Evolutionary conservation across 2,888 invertebrate genomes (phyloP).

Genomic region (Harpagoxenus sublaevis): DNA sequence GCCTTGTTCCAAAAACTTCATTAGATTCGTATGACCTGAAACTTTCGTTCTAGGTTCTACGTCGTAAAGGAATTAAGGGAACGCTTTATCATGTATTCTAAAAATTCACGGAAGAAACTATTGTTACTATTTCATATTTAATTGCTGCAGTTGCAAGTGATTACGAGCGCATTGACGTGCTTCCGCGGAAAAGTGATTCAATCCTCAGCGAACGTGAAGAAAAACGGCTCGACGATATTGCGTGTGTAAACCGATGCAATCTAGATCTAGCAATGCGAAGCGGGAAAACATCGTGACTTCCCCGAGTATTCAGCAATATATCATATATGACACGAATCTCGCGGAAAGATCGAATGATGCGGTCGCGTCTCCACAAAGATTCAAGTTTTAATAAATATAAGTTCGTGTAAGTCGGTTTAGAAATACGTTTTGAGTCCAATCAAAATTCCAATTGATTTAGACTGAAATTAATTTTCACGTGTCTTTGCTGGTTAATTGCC

Average conservation of each 20-base stretch:
- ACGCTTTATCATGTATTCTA: not conserved
- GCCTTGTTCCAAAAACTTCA: not conserved
- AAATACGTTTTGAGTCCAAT: not conserved
- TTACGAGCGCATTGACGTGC: not conserved
- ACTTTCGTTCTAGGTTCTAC: too few species aligned
- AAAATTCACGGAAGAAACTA: not conserved
- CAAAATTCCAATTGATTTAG: not conserved
- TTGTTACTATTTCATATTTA: not conserved
- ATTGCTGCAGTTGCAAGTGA: not conserved
- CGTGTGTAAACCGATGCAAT: not conserved
- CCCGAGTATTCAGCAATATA: not conserved
- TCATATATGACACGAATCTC: not conserved
- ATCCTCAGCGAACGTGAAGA: not conserved
- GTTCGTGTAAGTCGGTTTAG: not conserved
- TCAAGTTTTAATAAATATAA: not conserved
- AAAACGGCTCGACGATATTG: not conserved
- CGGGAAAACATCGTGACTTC: constrained; percentile 17
- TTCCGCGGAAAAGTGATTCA: constrained; percentile 32
- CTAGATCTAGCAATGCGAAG: not conserved
- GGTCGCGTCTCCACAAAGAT: not conserved
- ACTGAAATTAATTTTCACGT: constrained; percentile 12
- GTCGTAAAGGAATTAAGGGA: not conserved
- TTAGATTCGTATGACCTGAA: not conserved
- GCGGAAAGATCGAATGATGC: not conserved
- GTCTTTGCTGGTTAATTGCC: not conserved